Base-by-base conservation (phyloP, 1,140 invertebrate genomes). In the Nymphalis io region DNA sequence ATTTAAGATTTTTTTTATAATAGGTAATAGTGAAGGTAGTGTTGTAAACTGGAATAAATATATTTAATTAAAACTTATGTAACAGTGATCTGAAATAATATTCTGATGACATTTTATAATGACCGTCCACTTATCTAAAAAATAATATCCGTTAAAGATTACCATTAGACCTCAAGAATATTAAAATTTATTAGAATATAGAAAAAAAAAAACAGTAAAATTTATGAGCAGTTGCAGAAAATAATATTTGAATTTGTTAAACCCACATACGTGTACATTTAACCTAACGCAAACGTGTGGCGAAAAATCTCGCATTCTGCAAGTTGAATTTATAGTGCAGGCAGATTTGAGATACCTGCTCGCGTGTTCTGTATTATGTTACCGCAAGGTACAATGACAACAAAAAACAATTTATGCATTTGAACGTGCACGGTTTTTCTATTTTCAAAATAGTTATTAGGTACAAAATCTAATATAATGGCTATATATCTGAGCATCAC, bases 261-360 rank as follows among this genome's bases (percentile, higher is more conserved):
- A 51, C 11, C 16, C 18, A 51, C 46, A 20, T 51, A 10, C 46
- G 46, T 18, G 44, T n/a, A n/a, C 44, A n/a, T 48, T n/a, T 16
- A 48, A 48, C 15, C 44, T n/a, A 42, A 48, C 16, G 44, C 44
- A 48, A 48, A 48, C 16, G 44, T 48, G 44, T n/a, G 6, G 16
- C 46, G 16, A 51, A 20, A 51, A 51, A 21, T 20, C 46, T 18
- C 46, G 16, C 16, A 20, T 51, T 20, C 46, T 20, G n/a, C 46
- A 16, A 16, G 44, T 51, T 18, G 16, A 51, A 51, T 51, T 51
- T 51, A 51, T 51, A 20, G 46, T 8, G 16, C 12, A 20, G 16
- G n/a, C 46, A 51, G 46, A 51, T 51, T 51, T 21, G 18, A 51
- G 46, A 51, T 51, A 51, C 18, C 46, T 51, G 46, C 16, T 51